These are phyloP conservation scores for Aphyosemion australe DNA, from an alignment of 2,113 vertebrate genomes.

Conservation along the genomic window DNA sequence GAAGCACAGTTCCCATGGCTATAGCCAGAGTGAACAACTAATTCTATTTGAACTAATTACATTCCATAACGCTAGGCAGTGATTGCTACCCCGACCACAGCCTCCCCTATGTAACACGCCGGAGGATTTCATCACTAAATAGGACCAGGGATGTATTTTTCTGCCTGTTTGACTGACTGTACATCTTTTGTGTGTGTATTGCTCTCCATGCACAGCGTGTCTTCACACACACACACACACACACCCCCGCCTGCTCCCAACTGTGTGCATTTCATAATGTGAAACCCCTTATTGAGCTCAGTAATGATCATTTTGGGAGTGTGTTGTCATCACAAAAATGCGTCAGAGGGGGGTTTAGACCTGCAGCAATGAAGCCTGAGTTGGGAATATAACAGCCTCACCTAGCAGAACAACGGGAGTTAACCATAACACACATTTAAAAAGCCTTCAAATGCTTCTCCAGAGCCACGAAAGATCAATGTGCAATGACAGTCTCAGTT, in stretches of 20 bases:
- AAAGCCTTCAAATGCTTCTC: not conserved
- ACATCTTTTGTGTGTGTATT: slow-evolving; percentile 14
- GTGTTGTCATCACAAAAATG: slow-evolving; percentile 57
- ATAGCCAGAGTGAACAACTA: slow-evolving; percentile 76
- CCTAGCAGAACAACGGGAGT: not conserved
- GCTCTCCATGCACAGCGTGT: slow-evolving; percentile 19
- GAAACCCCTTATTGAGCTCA: slow-evolving; percentile 23
- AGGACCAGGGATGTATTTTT: slow-evolving; percentile 57
- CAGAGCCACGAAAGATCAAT: not conserved
- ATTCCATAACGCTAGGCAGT: slow-evolving; percentile 67
- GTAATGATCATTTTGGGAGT: slow-evolving; percentile 29
- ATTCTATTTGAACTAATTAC: slow-evolving; percentile 82
- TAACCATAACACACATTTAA: not conserved
- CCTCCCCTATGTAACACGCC: slow-evolving; percentile 65
- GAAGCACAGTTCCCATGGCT: slow-evolving; percentile 79
- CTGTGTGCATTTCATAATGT: slow-evolving; percentile 25
- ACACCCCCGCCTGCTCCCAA: slow-evolving; percentile 20
- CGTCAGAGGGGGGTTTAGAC: slow-evolving; percentile 37
- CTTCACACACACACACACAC: slow-evolving; percentile 25
- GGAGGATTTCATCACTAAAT: slow-evolving; percentile 66
- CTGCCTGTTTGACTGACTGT: slow-evolving; percentile 36
- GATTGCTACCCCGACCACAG: slow-evolving; percentile 54
- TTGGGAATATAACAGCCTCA: not conserved
- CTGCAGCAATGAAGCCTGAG: slow-evolving; percentile 37
- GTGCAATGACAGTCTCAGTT: not conserved